phyloP scores from a whole-genome alignment of 2,113 vertebrate genomes.

The Hystrix brachyura region DNA sequence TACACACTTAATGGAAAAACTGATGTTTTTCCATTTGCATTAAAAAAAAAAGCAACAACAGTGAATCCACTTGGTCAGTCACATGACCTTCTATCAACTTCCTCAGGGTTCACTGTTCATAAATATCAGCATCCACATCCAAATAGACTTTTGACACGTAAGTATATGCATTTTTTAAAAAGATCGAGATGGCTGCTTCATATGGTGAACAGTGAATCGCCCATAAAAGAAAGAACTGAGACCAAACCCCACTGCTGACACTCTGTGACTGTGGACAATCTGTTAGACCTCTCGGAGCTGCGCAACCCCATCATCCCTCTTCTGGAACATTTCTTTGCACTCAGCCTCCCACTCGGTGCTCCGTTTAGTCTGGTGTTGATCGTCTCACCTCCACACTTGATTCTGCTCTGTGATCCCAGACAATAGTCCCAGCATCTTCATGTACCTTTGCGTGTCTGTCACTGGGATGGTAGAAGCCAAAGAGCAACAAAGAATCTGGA shows the following conservation, averaged over 20 bases:
- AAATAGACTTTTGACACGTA: not conserved
- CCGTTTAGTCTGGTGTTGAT: not conserved
- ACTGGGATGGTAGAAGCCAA: not conserved
- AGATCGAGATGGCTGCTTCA: not conserved
- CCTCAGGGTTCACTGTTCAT: not conserved
- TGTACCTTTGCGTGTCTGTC: rapidly evolving
- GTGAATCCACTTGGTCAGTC: too few species aligned
- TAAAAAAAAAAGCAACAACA: not conserved
- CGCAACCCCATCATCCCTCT: not conserved
- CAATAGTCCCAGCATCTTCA: too few species aligned
- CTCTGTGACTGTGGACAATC: not conserved
- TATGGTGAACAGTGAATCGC: not conserved
- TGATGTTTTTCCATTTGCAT: not conserved
- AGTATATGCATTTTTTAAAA: not conserved
- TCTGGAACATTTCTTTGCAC: not conserved
- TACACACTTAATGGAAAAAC: not conserved
- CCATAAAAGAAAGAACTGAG: not conserved
- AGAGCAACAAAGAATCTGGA: rapidly evolving
- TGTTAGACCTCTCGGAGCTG: not conserved
- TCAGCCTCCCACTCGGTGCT: rapidly evolving
- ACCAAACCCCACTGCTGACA: rapidly evolving
- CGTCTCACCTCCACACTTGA: too few species aligned
- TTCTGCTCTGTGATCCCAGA: not conserved
- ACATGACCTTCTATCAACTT: not conserved
- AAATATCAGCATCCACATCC: not conserved